Conservation (phyloP, 2,888 invertebrate genomes). For the Plemyria rubiginata region DNA sequence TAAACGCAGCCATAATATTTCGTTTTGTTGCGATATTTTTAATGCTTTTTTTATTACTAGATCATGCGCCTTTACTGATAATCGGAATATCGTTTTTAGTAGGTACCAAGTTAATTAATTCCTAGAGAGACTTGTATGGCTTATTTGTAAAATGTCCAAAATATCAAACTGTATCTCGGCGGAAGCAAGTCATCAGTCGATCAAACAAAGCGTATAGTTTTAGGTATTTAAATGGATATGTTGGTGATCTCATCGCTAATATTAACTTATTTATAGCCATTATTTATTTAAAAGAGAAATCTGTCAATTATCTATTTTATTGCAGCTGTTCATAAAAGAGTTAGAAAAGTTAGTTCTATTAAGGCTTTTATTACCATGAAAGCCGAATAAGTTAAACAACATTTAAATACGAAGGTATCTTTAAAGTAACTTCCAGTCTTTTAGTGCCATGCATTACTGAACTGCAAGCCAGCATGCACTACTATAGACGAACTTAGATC, state of each 20-base stretch:
- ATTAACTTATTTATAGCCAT: too few species aligned
- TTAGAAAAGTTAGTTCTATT: not conserved
- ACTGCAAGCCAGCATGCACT: constrained; percentile 41
- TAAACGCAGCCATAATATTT: constrained; percentile 28
- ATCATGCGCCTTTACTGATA: too few species aligned
- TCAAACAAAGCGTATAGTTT: too few species aligned
- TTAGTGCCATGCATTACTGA: constrained; percentile 10
- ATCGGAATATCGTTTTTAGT: too few species aligned
- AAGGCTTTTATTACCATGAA: not conserved
- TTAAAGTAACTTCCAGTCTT: constrained; percentile 14
- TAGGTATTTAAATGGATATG: too few species aligned
- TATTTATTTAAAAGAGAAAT: too few species aligned
- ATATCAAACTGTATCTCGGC: too few species aligned
- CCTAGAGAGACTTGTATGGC: too few species aligned
- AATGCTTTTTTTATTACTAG: not conserved
- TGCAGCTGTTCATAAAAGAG: not conserved
- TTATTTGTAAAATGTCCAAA: too few species aligned
- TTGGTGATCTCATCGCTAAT: too few species aligned
- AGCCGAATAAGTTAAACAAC: not conserved
- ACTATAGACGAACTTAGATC: constrained; percentile 31
- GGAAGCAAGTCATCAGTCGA: too few species aligned
- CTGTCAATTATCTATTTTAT: not conserved
- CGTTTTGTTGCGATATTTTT: constrained; percentile 24
- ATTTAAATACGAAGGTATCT: constrained; percentile 1
- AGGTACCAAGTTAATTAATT: too few species aligned